Evolutionary conservation across 2,113 vertebrate species (phyloP).

Genomic region (Gallinago jamesoni): DNA sequence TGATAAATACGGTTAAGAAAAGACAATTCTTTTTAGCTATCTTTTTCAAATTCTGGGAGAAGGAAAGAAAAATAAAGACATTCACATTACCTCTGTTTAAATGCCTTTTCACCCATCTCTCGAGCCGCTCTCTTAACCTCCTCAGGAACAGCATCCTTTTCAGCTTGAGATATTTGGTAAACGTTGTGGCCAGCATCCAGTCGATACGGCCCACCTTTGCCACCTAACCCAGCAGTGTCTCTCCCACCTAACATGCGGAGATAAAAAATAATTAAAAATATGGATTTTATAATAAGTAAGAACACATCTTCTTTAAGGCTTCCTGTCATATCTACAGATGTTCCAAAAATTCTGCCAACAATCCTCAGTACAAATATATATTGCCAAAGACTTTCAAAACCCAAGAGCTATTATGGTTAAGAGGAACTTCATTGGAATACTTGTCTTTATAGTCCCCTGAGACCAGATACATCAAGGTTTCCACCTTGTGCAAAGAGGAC

Average conservation of each 20-base stretch:
- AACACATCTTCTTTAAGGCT: not conserved
- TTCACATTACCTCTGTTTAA: constrained; percentile 82
- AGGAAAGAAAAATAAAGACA: not conserved
- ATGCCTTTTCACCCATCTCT: constrained; percentile 92
- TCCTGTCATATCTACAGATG: not conserved
- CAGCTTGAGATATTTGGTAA: constrained; percentile 89
- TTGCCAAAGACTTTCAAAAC: not conserved
- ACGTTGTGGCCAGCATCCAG: constrained; percentile 92
- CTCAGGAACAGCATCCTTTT: constrained; percentile 93
- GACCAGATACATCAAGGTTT: not conserved
- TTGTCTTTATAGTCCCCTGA: not conserved
- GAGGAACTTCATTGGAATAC: not conserved
- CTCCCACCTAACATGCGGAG: constrained; percentile 82
- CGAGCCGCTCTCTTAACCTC: constrained; percentile 89
- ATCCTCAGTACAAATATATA: not conserved
- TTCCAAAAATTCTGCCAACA: not conserved
- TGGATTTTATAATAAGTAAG: not conserved
- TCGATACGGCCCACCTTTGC: constrained; percentile 93
- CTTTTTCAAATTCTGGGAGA: not conserved
- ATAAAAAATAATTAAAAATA: not conserved
- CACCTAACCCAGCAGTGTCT: constrained; percentile 94
- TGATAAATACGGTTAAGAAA: not conserved
- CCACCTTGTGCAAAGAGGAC: not conserved
- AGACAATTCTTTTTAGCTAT: not conserved
- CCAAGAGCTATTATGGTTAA: not conserved